A percentile compares a stretch with the other conserved stretches of the same genome.
These are phyloP conservation scores for Tamandua tetradactyla DNA, from an alignment of 2,797 vertebrate genomes.

Conservation along the genomic window DNA sequence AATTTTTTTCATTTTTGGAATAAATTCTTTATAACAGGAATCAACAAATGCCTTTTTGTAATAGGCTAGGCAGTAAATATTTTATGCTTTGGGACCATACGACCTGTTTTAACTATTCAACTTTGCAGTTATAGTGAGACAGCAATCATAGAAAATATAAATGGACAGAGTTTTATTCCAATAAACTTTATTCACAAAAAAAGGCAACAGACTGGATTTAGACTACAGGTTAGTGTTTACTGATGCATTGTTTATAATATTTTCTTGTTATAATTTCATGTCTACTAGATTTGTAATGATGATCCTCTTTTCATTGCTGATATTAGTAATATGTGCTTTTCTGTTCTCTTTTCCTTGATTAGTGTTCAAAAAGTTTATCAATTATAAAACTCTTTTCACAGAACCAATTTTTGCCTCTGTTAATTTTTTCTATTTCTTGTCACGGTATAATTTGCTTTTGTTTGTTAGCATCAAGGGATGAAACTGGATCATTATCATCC, in stretches of 20 bases:
- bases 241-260: neutral
- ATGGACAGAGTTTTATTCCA: no score
- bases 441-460: neutral
- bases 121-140: no score
- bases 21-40: neutral
- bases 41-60: neutral
- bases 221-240: no score
- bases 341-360: neutral
- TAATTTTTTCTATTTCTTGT: neutral
- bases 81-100: no score
- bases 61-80: neutral
- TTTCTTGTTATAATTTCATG: neutral
- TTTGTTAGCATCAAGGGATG: neutral
- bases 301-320: neutral
- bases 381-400: neutral
- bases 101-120: no score
- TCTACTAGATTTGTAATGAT: neutral
- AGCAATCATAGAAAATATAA: no score
- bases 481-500: neutral
- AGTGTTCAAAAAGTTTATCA: neutral
- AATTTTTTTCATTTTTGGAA: neutral
- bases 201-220: no score
- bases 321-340: neutral
- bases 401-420: neutral
- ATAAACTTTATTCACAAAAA: no score